Conservation (phyloP, 2,113 vertebrate genomes). For the Myotis yumanensis region DNA sequence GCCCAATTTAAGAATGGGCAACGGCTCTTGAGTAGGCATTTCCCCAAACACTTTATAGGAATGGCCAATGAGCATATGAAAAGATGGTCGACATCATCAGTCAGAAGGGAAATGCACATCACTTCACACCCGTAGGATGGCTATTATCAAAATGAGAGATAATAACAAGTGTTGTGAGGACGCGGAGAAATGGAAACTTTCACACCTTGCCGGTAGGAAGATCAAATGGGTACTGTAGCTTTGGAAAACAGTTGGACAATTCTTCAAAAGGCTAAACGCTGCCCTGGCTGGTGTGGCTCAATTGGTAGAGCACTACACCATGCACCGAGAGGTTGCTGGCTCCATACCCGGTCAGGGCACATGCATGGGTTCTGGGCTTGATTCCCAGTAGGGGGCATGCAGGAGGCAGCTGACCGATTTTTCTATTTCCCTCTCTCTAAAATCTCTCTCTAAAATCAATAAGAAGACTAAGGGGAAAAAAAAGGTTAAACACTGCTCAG, state of each 20-base stretch:
- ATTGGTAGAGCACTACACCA: no score
- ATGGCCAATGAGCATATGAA: background rate
- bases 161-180: background rate
- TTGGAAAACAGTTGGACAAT: background rate
- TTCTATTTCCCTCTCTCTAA: no score
- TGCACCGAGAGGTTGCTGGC: no score
- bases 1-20: background rate
- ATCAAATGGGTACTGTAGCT: background rate
- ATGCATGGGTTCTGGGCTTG: no score
- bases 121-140: no score
- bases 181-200: background rate
- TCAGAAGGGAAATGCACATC: background rate
- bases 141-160: background rate
- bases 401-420: no score
- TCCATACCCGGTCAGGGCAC: no score
- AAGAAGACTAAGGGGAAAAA: no score
- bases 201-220: background rate
- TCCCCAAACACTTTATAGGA: background rate
- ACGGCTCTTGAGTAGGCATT: background rate
- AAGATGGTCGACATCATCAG: background rate
- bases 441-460: no score
- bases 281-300: no score
- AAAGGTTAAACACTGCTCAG: no score
- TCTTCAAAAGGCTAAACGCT: background rate
- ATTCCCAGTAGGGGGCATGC: no score